Evolutionary conservation across 2,888 invertebrate genomes (phyloP).

Genomic region (Nephrotoma flavescens): DNA sequence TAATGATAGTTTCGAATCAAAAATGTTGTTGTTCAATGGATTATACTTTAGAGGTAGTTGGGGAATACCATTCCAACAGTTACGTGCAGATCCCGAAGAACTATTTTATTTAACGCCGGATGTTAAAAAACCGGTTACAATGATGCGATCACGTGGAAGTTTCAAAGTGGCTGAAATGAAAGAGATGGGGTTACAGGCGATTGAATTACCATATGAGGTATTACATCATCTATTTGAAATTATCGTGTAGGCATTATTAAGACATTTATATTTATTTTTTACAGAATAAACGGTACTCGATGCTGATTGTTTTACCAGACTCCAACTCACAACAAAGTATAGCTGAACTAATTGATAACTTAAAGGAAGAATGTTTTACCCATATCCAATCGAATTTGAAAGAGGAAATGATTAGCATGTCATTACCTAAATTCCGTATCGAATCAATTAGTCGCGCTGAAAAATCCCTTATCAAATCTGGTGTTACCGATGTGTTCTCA

Average conservation of each 20-base stretch:
- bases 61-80: constrained; percentile 47
- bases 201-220: constrained; percentile 64
- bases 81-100: constrained; percentile 30
- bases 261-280: constrained; percentile 12
- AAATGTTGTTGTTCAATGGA: constrained; percentile 58
- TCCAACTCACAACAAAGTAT: background rate
- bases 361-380: constrained; percentile 34
- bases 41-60: constrained; percentile 68
- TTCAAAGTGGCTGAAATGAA: constrained; percentile 46
- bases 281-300: constrained; percentile 42
- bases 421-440: constrained; percentile 44
- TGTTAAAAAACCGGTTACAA: constrained; percentile 43
- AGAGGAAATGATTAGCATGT: constrained; percentile 35
- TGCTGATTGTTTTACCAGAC: constrained; percentile 23
- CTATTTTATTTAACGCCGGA: constrained; percentile 48
- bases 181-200: constrained; percentile 47
- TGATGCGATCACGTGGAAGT: constrained; percentile 51
- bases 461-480: constrained; percentile 39
- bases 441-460: constrained; percentile 49
- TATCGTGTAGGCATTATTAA: background rate
- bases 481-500: constrained; percentile 43
- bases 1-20: constrained; percentile 27
- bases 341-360: constrained; percentile 33
- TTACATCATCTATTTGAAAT: constrained; percentile 18
- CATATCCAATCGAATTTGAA: constrained; percentile 34